Evolutionary conservation across 2,888 invertebrate species (phyloP), one percentile per base, ranked within the genome.

Genomic region (Auanema freiburgensis): DNA sequence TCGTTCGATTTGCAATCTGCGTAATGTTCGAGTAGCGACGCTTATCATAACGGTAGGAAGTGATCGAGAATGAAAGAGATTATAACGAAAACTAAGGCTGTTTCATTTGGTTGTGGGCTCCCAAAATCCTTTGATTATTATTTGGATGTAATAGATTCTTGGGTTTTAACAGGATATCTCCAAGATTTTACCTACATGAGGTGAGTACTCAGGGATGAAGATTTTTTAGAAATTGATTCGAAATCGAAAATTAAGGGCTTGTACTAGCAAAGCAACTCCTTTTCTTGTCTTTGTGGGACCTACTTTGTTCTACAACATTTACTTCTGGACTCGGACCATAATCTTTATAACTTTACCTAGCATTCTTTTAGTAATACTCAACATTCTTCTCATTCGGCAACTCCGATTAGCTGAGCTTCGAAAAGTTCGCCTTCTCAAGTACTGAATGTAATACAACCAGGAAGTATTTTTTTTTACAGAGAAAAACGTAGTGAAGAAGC

Each of bases 261-360:
- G 82, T 64, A 61, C 75, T 1, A 70, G 74, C 43, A 63, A 73
- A 0, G 71, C 72, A 40, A 79, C 81, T 0, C 40, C 65, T 5
- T 54, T 83, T 6, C 69, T 83, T 14, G 49, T 59, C 21, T 18
- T 57, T 6, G 60, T 81, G 23, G 83, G 83, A 3, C 72, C 73
- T 68, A 89, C 91, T 84, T 86, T 90, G 6, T 95, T 92, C 86
- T 94, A 89, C 86, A 90, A 90, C 65, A 59, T 73, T 40, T 87
- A 86, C 70, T 86, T 88, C 86, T 89, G 90, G 81, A 93, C 93
- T 84, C 88, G 95, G 14, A 91, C 93, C 12, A 85, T 94, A 8
- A 92, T 92, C 85, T 92, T 95, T n/a, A 92, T 95, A 84, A 87
- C 92, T 69, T 87, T 92, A 63, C 95, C 95, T 0, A 94, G 94